phyloP scores from a whole-genome alignment of 2,113 vertebrate genomes.

The Protomyctophum bolini region DNA sequence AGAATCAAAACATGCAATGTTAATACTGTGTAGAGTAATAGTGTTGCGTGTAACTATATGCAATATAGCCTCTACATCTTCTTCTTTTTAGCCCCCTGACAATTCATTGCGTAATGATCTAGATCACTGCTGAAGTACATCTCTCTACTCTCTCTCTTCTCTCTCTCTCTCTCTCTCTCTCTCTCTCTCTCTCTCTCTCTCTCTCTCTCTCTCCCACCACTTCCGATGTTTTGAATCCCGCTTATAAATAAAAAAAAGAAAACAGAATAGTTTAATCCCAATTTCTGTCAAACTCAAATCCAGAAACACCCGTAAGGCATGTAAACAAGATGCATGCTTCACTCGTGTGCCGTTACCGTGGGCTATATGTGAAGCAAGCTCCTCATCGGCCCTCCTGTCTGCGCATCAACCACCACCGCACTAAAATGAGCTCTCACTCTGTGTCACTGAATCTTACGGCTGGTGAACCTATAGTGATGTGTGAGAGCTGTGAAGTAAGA shows the following conservation, averaged over 20 bases:
- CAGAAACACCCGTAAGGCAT: constrained; percentile 44
- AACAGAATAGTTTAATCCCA: constrained; percentile 62
- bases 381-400: constrained; percentile 23
- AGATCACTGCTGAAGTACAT: too few species aligned
- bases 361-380: constrained; percentile 40
- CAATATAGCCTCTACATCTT: too few species aligned
- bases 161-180: too few species aligned
- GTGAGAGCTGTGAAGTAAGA: constrained; percentile 69
- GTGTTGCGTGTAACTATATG: too few species aligned
- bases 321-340: constrained; percentile 60
- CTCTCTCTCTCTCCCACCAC: neutral
- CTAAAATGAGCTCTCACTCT: constrained; percentile 33
- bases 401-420: constrained; percentile 20
- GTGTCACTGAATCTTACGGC: constrained; percentile 42
- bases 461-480: constrained; percentile 54
- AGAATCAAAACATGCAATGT: too few species aligned
- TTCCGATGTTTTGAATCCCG: constrained; percentile 51
- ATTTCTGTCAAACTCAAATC: constrained; percentile 58
- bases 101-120: too few species aligned
- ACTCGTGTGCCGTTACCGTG: constrained; percentile 45
- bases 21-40: too few species aligned
- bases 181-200: too few species aligned
- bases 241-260: constrained; percentile 47
- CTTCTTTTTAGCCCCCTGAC: too few species aligned
- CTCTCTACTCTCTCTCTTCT: too few species aligned